Conservation (phyloP, 2,888 invertebrate genomes). For the Cephus pygmeus region DNA sequence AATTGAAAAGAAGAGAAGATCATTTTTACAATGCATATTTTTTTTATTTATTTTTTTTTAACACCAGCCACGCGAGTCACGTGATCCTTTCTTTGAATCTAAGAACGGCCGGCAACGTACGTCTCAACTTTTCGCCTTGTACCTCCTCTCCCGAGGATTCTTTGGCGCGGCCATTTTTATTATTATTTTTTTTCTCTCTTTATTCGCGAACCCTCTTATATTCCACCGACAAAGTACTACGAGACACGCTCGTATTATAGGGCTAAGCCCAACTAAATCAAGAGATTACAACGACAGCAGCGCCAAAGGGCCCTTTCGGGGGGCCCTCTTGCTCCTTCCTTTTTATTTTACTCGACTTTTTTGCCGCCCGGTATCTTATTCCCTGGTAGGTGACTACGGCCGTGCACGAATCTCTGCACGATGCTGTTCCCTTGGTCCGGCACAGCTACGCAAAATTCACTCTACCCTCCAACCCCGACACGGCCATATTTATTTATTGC, state of each 20-base stretch:
- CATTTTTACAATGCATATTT: background rate
- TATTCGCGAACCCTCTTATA: background rate
- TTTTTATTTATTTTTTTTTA: background rate
- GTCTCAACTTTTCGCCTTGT: background rate
- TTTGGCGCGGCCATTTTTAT: background rate
- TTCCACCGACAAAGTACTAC: background rate
- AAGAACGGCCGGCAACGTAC: background rate
- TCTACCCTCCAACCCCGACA: conserved; percentile 12
- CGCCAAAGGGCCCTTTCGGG: conserved; percentile 26
- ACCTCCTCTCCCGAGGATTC: background rate
- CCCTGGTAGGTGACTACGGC: background rate
- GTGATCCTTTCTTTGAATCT: background rate
- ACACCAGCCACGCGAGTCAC: background rate
- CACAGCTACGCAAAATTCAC: background rate
- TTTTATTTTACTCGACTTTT: background rate
- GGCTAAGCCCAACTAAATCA: conserved; percentile 43
- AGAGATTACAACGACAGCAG: conserved; percentile 39
- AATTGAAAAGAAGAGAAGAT: background rate
- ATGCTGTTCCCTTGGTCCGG: background rate
- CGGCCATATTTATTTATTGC: conserved; percentile 42
- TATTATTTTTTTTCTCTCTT: background rate
- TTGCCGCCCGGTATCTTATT: background rate
- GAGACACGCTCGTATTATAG: conserved; percentile 4
- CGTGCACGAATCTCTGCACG: background rate
- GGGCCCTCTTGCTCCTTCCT: background rate